Conservation (phyloP, 2,888 invertebrate species). For the Argyresthia albistria region DNA sequence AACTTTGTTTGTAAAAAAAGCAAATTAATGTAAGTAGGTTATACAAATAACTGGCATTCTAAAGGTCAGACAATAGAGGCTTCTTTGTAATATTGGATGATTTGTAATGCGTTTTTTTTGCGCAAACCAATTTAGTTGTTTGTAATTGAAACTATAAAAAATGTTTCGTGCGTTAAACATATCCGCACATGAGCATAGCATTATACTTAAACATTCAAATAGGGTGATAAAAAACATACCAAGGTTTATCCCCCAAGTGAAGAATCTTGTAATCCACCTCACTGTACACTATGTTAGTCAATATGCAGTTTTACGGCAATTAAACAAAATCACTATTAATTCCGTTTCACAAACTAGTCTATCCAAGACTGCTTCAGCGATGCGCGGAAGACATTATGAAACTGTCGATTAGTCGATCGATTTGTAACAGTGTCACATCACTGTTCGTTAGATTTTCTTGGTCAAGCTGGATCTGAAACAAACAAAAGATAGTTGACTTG, state of each 20-base stretch:
- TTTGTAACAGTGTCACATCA: neutral
- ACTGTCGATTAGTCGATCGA: neutral
- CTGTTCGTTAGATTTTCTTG: neutral
- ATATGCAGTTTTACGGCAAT: neutral
- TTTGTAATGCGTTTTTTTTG: too few species aligned
- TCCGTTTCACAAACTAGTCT: constrained; percentile 1
- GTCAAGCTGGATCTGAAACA: neutral
- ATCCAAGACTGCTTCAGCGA: neutral
- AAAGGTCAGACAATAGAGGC: too few species aligned
- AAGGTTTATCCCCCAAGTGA: constrained; percentile 35
- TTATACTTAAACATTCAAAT: too few species aligned
- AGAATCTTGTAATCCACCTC: constrained; percentile 15
- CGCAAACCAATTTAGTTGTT: too few species aligned
- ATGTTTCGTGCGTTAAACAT: too few species aligned
- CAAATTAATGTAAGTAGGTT: too few species aligned
- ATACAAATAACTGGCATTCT: too few species aligned
- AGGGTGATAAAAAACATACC: too few species aligned
- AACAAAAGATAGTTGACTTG: neutral
- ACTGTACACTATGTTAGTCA: neutral
- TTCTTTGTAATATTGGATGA: too few species aligned
- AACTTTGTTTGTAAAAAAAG: too few species aligned
- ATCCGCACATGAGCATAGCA: too few species aligned
- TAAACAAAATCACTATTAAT: neutral
- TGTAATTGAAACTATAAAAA: too few species aligned
- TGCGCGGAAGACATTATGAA: constrained; percentile 4